phyloP scores from a whole-genome alignment of 2,113 vertebrate species.

The Cyphomyrus plagiostoma region DNA sequence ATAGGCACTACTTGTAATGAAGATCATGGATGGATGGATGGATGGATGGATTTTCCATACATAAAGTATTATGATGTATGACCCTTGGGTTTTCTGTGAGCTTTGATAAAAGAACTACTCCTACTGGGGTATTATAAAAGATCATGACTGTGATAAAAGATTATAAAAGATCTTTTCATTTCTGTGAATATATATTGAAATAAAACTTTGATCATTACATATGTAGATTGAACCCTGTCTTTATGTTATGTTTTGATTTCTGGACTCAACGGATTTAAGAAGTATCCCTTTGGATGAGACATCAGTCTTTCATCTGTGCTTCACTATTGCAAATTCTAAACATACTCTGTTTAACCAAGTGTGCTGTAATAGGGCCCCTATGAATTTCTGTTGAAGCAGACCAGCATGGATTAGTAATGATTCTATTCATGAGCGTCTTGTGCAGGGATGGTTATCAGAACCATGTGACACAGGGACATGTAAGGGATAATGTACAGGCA shows the following conservation, averaged over 20 bases:
- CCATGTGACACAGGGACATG: not conserved
- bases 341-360: not conserved
- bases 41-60: not conserved
- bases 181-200: not conserved
- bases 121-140: not conserved
- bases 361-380: not conserved
- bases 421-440: not conserved
- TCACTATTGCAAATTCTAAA: not conserved
- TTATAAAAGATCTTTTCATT: not conserved
- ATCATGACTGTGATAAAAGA: too few species aligned
- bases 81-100: not conserved
- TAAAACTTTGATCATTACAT: not conserved
- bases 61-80: not conserved
- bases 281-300: not conserved
- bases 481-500: too few species aligned
- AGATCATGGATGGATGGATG: not conserved
- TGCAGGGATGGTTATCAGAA: not conserved
- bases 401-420: not conserved
- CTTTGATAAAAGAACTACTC: not conserved
- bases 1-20: not conserved
- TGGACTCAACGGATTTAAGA: not conserved
- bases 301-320: not conserved
- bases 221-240: not conserved
- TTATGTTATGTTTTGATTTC: not conserved
- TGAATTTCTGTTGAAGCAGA: not conserved